Base-by-base conservation (phyloP, 2,888 invertebrate species). In the Calameuta pallipes region DNA sequence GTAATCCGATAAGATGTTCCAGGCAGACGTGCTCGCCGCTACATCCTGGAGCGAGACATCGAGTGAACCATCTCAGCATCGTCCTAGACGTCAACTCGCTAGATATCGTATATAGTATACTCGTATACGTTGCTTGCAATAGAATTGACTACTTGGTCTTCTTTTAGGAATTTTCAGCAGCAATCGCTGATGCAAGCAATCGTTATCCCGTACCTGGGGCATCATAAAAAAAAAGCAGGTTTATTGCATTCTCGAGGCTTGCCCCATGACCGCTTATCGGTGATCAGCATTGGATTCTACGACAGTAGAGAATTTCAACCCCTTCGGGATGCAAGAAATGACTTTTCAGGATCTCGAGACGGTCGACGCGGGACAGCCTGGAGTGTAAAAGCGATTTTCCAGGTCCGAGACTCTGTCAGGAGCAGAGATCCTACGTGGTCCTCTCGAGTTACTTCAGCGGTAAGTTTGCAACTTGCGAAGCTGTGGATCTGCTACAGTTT, bases 1-100 rank as follows among this genome's bases (percentile, higher is more conserved):
- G 83, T 86, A 87, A 86, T 87, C 86, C 83, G 87, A 87, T 87
- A 86, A 87, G 86, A 86, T 87, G 87, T 86, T 87, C 84, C 82
- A 79, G 83, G 83, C 84, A 85, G 83, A 85, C 85, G 83, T 86
- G 81, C 79, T 76, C 78, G 75, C 75, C 75, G 70, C 74, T 36
- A 30, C 23, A 37, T 34, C n/a, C 23, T 34, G 71, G 13, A 31
- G 71, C 71, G 31, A 31, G 30, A n/a, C 12, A 6, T 69, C 76
- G 76, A 76, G 37, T 77, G 23, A 73, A 33, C 76, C 74, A 31
- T 71, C 33, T 70, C 23, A 70, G 33, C 15, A 76, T 70, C 35
- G 4, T 36, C 15, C 68, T 34, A 56, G 2, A 56, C 56, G 56
- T 79, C 69, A 71, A 56, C 41, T 77, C 71, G 30, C 33, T 56